These are phyloP conservation scores for Paguma larvata DNA, from an alignment of 2,797 vertebrate genomes.

Conservation along the genomic window DNA sequence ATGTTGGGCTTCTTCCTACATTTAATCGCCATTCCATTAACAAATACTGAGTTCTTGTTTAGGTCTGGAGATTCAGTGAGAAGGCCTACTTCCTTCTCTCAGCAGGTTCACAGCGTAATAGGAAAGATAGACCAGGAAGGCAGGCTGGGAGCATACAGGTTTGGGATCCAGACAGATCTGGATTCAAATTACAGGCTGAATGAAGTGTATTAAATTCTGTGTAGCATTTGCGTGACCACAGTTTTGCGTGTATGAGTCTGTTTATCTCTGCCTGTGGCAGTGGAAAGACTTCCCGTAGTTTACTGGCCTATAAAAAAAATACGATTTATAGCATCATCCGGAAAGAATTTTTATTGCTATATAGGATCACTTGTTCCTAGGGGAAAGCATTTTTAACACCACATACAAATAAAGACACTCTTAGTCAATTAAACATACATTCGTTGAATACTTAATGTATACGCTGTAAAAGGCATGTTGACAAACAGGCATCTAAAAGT, in stretches of 20 bases:
- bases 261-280: background rate
- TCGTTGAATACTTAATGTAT: background rate
- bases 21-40: background rate
- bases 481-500: background rate
- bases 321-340: background rate
- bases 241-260: background rate
- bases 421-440: background rate
- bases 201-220: background rate
- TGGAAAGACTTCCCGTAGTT: background rate
- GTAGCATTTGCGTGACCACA: background rate
- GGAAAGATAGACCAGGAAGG: background rate
- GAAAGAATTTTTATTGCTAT: slow-evolving; percentile 14
- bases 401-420: background rate
- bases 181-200: background rate
- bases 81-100: background rate
- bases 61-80: background rate
- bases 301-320: slow-evolving; percentile 12
- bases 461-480: background rate
- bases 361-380: background rate
- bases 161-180: background rate
- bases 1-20: background rate
- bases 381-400: background rate
- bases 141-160: background rate
- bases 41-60: background rate
- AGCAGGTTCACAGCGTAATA: background rate